A percentile compares a stretch with the other conserved stretches of the same genome.
Evolutionary conservation across 2,888 invertebrate genomes (phyloP).

Genomic region (Apantesis nais): DNA sequence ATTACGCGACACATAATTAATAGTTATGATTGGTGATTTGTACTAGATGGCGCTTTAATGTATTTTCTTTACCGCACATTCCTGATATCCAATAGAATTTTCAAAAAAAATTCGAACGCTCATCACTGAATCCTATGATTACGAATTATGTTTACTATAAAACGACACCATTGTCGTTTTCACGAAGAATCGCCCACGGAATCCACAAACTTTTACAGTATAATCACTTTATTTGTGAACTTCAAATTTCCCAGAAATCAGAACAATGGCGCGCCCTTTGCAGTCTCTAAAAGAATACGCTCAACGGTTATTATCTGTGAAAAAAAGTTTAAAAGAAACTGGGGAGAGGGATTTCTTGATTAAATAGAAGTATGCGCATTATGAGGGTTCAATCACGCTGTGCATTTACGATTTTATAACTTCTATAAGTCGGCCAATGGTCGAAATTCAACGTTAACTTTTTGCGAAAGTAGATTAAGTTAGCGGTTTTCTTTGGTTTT

Average conservation of each 20-base stretch:
- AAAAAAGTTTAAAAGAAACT: conserved; percentile 25
- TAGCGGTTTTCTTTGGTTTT: no score
- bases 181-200: conserved; percentile 30
- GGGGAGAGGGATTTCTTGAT: conserved; percentile 10
- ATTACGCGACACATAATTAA: background rate
- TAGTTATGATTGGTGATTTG: no score
- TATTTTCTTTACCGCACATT: background rate
- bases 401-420: background rate
- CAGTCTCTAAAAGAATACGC: conserved; percentile 38
- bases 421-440: background rate
- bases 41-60: no score
- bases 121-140: conserved; percentile 19
- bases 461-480: no score
- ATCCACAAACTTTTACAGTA: conserved; percentile 34
- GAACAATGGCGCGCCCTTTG: conserved; percentile 40
- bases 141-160: conserved; percentile 22
- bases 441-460: background rate
- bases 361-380: conserved; percentile 7
- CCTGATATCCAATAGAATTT: background rate
- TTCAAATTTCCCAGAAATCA: conserved; percentile 30
- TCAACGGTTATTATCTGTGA: conserved; percentile 40
- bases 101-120: background rate
- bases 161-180: conserved; percentile 29
- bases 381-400: background rate
- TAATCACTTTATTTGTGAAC: conserved; percentile 45